These are phyloP conservation scores for Bombus pascuorum DNA, from an alignment of 1,140 invertebrate species.

Conservation along the genomic window DNA sequence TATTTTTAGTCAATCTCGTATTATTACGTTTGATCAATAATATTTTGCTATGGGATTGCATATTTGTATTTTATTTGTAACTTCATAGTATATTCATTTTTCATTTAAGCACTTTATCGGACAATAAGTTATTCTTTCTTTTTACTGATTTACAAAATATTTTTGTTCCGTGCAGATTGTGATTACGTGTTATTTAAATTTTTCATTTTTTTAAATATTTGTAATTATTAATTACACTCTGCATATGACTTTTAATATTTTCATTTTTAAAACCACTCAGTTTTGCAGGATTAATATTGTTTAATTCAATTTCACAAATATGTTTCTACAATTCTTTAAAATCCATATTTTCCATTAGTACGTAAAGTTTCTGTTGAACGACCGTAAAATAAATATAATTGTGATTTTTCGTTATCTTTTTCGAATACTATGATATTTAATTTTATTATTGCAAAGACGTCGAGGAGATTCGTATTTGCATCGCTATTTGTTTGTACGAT, in stretches of 20 bases:
- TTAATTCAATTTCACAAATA: not conserved
- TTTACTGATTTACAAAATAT: not conserved
- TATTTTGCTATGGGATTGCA: not conserved
- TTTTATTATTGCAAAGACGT: not conserved
- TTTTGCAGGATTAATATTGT: not conserved
- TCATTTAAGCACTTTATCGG: not conserved
- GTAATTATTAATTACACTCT: not conserved
- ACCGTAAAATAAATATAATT: not conserved
- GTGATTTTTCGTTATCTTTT: not conserved
- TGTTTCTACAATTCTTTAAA: too few relatives aligned
- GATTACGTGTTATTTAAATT: not conserved
- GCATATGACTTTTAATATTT: not conserved
- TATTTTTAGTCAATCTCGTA: not conserved
- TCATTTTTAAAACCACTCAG: not conserved
- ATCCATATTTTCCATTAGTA: too few relatives aligned
- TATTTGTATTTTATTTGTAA: not conserved
- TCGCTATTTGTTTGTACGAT: not conserved
- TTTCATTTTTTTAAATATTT: not conserved
- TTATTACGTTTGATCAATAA: not conserved
- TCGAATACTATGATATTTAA: not conserved
- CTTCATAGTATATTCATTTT: not conserved
- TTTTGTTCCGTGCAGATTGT: not conserved
- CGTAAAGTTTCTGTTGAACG: too few relatives aligned
- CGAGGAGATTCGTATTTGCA: not conserved
- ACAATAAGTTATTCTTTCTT: not conserved